phyloP scores from a whole-genome alignment of 1,140 invertebrate genomes.

The Drosophila melanica region DNA sequence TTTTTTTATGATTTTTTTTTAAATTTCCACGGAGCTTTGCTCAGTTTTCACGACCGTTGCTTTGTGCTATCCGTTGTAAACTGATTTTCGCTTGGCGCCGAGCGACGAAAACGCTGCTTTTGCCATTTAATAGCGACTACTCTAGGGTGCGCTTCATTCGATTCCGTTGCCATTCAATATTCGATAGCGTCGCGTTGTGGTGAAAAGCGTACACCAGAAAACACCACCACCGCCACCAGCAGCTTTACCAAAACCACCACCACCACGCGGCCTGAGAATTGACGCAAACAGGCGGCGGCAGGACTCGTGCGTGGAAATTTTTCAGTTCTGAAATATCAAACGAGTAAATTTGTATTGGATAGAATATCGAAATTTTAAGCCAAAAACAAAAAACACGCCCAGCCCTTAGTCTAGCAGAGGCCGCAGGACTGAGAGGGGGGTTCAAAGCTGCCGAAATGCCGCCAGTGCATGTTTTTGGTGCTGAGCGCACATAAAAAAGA shows the following conservation, averaged over 20 bases:
- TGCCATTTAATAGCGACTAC: conserved; percentile 20
- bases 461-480: background rate
- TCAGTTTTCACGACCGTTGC: conserved; percentile 75
- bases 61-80: conserved; percentile 79
- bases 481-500: background rate
- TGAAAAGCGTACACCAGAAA: conserved; percentile 31
- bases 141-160: conserved; percentile 37
- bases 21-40: conserved; percentile 55
- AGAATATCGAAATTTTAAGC: conserved; percentile 3
- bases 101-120: conserved; percentile 31
- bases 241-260: conserved; percentile 20
- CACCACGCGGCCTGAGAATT: background rate
- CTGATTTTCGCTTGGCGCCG: conserved; percentile 71
- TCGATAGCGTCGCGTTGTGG: conserved; percentile 30
- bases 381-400: background rate
- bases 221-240: conserved; percentile 17
- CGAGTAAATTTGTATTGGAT: conserved; percentile 4
- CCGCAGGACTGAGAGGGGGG: background rate
- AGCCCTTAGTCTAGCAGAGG: background rate
- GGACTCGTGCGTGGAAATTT: conserved; percentile 24
- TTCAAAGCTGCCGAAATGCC: conserved; percentile 1
- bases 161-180: conserved; percentile 16
- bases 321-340: conserved; percentile 7
- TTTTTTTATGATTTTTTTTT: background rate
- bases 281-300: conserved; percentile 12